Evolutionary conservation across 1,140 invertebrate species (phyloP), one percentile per base, ranked within the genome.

Genomic region (Lepidurus packardi): DNA sequence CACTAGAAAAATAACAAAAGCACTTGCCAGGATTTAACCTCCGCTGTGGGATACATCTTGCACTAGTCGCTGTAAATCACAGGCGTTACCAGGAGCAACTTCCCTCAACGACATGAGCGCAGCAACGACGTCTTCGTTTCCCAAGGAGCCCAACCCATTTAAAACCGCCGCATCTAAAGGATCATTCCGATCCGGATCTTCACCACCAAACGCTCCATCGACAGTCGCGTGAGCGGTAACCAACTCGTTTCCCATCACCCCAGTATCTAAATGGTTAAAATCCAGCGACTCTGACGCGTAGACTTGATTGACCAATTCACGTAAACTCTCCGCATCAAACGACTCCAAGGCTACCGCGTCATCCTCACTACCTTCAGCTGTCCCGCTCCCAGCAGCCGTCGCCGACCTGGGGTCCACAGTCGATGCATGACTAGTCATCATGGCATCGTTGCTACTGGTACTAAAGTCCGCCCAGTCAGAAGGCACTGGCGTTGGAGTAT

Each of bases 381-480:
- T 65, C 53, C 53, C 53, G 21, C n/a, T 65, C 21, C 53, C 53
- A 1, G 13, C 9, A 16, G 5, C 53, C 53, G 21, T 65, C 13
- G 16, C 53, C 53, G 53, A 13, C 13, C n/a, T 65, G 16, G 53
- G 53, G 53, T 65, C 53, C 53, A 65, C 21, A 7, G 53, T 65
- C 13, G 74, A 13, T 24, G 16, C 74, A 25, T 25, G 21, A 24
- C 34, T 76, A 25, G 10, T 43, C 47, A 76, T 16, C 43, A 53
- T 65, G 34, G 43, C 76, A 24, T 77, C 65, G 16, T 77, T 77
- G 10, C 44, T 44, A 25, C 43, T 34, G n/a, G 78, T 45, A 43
- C 86, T 88, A 79, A 91, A 91, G 81, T 92, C 90, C 77, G 88
- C 89, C 82, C 89, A 92, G 81, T 92, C 90, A 77, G 89, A 89